phyloP scores from a whole-genome alignment of 2,888 invertebrate genomes.

The Andrena bicolor region DNA sequence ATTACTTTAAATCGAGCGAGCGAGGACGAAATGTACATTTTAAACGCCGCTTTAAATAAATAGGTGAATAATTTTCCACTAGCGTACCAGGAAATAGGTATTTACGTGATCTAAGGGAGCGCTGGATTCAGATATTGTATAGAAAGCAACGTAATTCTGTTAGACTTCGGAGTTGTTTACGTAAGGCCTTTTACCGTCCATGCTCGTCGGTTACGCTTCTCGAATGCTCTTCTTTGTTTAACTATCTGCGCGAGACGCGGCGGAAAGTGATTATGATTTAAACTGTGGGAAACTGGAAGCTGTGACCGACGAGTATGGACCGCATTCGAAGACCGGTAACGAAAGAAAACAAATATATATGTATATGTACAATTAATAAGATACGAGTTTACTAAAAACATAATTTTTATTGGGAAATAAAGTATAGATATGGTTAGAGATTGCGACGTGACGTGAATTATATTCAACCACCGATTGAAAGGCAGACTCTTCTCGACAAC shows the following conservation, averaged over 20 bases:
- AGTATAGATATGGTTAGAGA: slow-evolving; percentile 75
- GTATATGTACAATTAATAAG: slow-evolving; percentile 66
- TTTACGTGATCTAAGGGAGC: slow-evolving; percentile 49
- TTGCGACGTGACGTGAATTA: slow-evolving; percentile 43
- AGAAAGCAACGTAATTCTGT: slow-evolving; percentile 56
- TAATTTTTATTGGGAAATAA: slow-evolving; percentile 82
- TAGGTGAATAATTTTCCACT: slow-evolving; percentile 36
- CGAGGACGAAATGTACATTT: slow-evolving; percentile 8
- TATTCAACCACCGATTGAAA: slow-evolving; percentile 21
- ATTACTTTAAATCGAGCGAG: slow-evolving; percentile 40
- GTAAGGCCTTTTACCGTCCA: slow-evolving; percentile 66
- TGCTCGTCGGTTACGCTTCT: slow-evolving; percentile 54
- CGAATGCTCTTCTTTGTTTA: slow-evolving; percentile 3
- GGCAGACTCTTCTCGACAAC: slow-evolving; percentile 3
- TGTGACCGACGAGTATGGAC: slow-evolving; percentile 62
- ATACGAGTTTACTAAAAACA: slow-evolving; percentile 79
- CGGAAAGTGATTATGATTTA: slow-evolving; percentile 11
- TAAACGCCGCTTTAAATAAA: slow-evolving; percentile 17
- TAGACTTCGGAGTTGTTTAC: slow-evolving; percentile 60
- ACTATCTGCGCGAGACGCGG: neutral
- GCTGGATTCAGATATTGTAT: slow-evolving; percentile 56
- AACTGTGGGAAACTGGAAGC: slow-evolving; percentile 6
- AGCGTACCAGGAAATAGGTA: slow-evolving; percentile 24
- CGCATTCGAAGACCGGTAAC: slow-evolving; percentile 49
- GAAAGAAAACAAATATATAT: slow-evolving; percentile 39